Base-by-base conservation (phyloP, 2,797 vertebrate species). In the Paedocypris micromegethes region DNA sequence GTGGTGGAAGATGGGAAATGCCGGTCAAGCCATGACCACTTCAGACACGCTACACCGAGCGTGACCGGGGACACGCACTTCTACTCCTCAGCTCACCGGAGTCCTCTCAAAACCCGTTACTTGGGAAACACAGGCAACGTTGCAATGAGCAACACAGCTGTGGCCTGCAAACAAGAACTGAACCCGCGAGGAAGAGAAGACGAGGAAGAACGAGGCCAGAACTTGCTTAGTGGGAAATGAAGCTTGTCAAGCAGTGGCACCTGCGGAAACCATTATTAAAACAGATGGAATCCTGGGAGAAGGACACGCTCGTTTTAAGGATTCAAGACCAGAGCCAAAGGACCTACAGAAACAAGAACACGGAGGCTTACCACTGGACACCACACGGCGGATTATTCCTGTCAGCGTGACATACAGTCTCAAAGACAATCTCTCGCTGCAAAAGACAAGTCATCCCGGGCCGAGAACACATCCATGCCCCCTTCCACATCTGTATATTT, bases 331-430 rank as follows among this genome's bases (percentile, higher is more conserved):
- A 4, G 47, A 59, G 47, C 52, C 6, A 48, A 62, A 39, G 58
- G 56, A 48, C 5, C 3, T 40, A 40, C 6, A 64, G 62, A 49
- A 40, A 48, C 9, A n/a, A 4, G 64, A 64, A 73, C 70, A 71
- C n/a, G 47, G 66, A 73, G 59, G 63, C 67, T 54, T 73, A 64
- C 70, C 52, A 60, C 53, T 53, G 68, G 65, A 72, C 77, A 64
- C 62, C 49, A 66, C 58, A 72, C 77, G 64, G 72, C 70, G 68
- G 74, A 76, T 74, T 76, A 72, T 8, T 38, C 45, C 58, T 72
- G 74, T 78, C 74, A 78, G 5, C 42, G 68, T 74, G 74, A 78
- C 74, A 60, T 78, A 76, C 61, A 39, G 58, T 59, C 62, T 63
- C 40, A 68, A 74, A 76, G 65, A 67, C 63, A 3, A 42, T 41